These are phyloP conservation scores for Chromis chromis DNA, from an alignment of 2,797 vertebrate species.

Conservation along the genomic window DNA sequence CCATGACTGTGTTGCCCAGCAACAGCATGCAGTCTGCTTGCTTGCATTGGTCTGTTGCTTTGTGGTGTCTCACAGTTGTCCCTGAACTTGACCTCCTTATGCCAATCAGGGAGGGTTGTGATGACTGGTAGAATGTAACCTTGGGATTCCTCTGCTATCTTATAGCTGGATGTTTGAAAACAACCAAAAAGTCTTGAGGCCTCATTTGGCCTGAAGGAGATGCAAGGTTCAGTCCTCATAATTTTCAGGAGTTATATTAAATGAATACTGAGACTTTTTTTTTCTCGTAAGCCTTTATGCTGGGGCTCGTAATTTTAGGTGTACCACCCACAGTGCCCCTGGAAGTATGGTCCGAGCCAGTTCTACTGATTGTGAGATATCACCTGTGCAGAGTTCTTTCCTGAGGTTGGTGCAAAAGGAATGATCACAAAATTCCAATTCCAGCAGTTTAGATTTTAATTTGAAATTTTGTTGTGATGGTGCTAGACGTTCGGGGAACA, in stretches of 20 bases:
- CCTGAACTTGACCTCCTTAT: slow-evolving; percentile 57
- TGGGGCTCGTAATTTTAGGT: neutral
- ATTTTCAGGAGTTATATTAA: neutral
- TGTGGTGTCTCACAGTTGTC: slow-evolving; percentile 49
- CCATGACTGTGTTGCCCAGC: slow-evolving; percentile 58
- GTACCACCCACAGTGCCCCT: neutral
- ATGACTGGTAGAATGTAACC: slow-evolving; percentile 61
- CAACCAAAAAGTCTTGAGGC: slow-evolving; percentile 14
- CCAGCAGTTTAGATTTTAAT: too few relatives aligned
- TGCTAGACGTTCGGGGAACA: neutral
- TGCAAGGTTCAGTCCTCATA: neutral
- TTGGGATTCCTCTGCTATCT: slow-evolving; percentile 71
- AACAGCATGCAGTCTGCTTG: slow-evolving; percentile 54
- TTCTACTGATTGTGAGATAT: neutral
- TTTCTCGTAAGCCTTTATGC: neutral
- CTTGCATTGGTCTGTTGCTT: slow-evolving; percentile 48
- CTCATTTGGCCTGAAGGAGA: slow-evolving; percentile 1
- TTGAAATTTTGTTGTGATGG: neutral
- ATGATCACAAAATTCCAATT: too few relatives aligned
- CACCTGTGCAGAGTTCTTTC: neutral
- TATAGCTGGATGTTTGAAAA: slow-evolving; percentile 39
- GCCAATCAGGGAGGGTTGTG: slow-evolving; percentile 59
- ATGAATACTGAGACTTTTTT: neutral
- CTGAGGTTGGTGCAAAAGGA: neutral
- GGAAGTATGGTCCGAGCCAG: neutral